Evolutionary conservation across 2,888 invertebrate species (phyloP).

Genomic region (Timema cristinae): DNA sequence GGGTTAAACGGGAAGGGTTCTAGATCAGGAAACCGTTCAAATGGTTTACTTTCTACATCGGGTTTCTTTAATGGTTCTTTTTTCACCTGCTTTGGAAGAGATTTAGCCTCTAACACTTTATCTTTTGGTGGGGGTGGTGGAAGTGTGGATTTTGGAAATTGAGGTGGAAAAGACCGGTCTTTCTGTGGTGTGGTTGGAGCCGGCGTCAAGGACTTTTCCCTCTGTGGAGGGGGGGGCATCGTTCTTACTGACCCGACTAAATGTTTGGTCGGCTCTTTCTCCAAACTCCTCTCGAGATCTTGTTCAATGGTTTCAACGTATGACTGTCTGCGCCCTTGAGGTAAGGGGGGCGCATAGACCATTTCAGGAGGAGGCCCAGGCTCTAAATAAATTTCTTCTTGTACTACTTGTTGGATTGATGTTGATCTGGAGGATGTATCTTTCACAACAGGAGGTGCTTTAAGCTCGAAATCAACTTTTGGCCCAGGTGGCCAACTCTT

Average conservation of each 20-base stretch:
- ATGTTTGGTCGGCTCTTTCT: conserved; percentile 52
- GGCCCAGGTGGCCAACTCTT: conserved; percentile 49
- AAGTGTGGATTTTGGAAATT: conserved; percentile 35
- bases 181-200: conserved; percentile 44
- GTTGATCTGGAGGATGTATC: conserved; percentile 35
- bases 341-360: conserved; percentile 55
- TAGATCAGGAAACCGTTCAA: conserved; percentile 47
- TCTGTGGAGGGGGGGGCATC: conserved; percentile 46
- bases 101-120: conserved; percentile 11
- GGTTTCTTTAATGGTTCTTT: conserved; percentile 29
- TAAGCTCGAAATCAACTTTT: conserved; percentile 43
- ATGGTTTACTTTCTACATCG: conserved; percentile 39
- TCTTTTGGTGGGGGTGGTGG: conserved; percentile 41
- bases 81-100: conserved; percentile 39
- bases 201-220: conserved; percentile 38
- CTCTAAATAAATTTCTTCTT: conserved; percentile 45
- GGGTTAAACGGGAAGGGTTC: conserved; percentile 52
- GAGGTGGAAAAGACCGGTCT: conserved; percentile 46
- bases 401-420: conserved; percentile 12
- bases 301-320: conserved; percentile 50
- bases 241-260: conserved; percentile 54
- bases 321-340: conserved; percentile 48
- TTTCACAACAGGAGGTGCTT: conserved; percentile 50
- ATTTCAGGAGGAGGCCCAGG: conserved; percentile 67
- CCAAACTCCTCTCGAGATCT: conserved; percentile 53